Evolutionary conservation across 2,113 vertebrate genomes (phyloP), one percentile per base, ranked within the genome.

Genomic region (Leptodactylus fuscus): DNA sequence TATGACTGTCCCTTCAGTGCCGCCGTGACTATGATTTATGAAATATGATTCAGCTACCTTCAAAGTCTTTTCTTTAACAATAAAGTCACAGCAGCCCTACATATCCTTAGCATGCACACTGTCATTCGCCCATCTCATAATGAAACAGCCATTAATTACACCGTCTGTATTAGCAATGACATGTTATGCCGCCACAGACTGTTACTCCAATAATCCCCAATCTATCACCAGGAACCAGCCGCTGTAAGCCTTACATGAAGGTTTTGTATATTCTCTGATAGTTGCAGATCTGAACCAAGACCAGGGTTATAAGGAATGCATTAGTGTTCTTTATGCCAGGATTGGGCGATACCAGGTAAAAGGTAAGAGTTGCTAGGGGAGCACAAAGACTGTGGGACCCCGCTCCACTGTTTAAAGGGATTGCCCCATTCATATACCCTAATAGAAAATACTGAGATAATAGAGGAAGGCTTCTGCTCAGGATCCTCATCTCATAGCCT

Each of bases 91-190:
- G 24, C 49, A 73, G 44, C 22, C 32, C 38, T n/a, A 73, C 32
- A 58, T 41, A 82, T 55, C 44, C 38, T 82, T 82, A 16, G n/a
- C 41, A 69, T 69, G 58, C 65, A 81, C 44, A 48, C 29, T 71
- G 81, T 82, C 81, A 82, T 69, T 46, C 46, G 49, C 69, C 27
- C 36, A 83, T 83, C 69, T 75, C 34, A 41, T 62, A 83, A 83
- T 75, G 36, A 83, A 75, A 82, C 20, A 27, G 36, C 22, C 69
- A 83, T 83, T 83, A 74, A 60, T 75, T 83, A 67, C 65, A 32
- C 32, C 10, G 15, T 38, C 62, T 44, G 69, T 48, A 83, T 83
- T 55, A 75, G 53, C 70, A 83, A 41, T 75, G 70, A 41, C 32
- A 82, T 82, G 24, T 71, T 53, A 53, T 82, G 48, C 29, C 32